Percentiles rank a stretch among this genome's conserved stretches.
These are phyloP conservation scores for Egretta garzetta DNA, from an alignment of 2,113 vertebrate species.

Conservation along the genomic window DNA sequence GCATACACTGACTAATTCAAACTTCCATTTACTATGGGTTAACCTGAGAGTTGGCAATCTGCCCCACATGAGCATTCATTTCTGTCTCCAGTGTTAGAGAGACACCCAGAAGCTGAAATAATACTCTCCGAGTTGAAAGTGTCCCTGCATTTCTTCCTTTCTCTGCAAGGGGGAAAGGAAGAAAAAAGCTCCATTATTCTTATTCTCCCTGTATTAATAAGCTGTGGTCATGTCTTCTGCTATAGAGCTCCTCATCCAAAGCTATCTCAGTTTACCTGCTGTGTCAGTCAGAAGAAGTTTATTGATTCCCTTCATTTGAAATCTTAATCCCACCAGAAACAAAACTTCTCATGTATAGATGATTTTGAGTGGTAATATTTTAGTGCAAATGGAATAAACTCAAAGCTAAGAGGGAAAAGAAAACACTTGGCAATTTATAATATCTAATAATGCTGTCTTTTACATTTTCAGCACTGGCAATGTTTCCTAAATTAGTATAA, in stretches of 20 bases:
- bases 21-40: background rate
- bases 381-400: background rate
- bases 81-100: background rate
- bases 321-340: background rate
- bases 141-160: background rate
- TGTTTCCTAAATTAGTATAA: background rate
- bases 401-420: background rate
- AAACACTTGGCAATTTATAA: background rate
- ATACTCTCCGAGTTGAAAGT: background rate
- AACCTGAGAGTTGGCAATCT: background rate
- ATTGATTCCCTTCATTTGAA: background rate
- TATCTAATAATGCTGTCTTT: background rate
- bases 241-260: background rate
- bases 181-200: background rate
- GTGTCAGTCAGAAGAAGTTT: background rate
- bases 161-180: background rate
- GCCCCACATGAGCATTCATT: fast-evolving
- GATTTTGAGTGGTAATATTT: background rate
- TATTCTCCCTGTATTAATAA: background rate
- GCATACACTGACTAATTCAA: background rate
- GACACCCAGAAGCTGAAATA: background rate
- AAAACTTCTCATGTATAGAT: background rate
- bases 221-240: background rate
- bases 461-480: background rate
- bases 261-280: background rate